phyloP scores from a whole-genome alignment of 2,113 vertebrate species.

The Tichodroma muraria region DNA sequence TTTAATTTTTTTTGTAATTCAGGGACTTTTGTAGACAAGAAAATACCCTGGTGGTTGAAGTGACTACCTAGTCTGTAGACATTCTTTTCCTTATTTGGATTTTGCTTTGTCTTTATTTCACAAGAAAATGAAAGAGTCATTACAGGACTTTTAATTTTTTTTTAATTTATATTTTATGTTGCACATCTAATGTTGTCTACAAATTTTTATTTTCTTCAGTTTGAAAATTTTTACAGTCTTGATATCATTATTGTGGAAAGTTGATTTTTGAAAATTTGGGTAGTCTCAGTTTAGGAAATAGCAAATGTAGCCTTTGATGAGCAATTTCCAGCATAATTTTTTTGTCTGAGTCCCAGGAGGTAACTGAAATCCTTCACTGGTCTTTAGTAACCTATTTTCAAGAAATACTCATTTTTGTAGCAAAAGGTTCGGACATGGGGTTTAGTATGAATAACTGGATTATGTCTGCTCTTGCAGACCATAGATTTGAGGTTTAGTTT shows the following conservation, averaged over 20 bases:
- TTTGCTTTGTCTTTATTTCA: not conserved
- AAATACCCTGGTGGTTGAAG: not conserved
- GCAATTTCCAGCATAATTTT: not conserved
- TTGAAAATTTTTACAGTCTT: not conserved
- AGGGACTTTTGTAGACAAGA: not conserved
- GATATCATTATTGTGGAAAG: not conserved
- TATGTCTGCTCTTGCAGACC: not conserved
- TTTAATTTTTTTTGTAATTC: not conserved
- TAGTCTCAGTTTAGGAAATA: not conserved
- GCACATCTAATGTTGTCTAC: not conserved
- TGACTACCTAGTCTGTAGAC: not conserved
- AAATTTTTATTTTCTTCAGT: not conserved
- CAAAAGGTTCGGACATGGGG: not conserved
- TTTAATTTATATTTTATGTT: not conserved
- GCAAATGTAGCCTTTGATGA: not conserved
- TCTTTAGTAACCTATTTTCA: not conserved
- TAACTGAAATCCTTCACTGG: not conserved
- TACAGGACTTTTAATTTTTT: not conserved
- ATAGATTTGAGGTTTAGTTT: not conserved
- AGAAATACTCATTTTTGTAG: not conserved
- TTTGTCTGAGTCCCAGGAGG: not conserved
- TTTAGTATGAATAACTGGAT: not conserved
- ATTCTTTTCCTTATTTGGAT: not conserved
- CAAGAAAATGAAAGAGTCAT: not conserved
- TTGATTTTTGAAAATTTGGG: not conserved